Base-by-base conservation (phyloP, 2,888 invertebrate genomes). In the Scaptodrosophila latifasciaeformis region DNA sequence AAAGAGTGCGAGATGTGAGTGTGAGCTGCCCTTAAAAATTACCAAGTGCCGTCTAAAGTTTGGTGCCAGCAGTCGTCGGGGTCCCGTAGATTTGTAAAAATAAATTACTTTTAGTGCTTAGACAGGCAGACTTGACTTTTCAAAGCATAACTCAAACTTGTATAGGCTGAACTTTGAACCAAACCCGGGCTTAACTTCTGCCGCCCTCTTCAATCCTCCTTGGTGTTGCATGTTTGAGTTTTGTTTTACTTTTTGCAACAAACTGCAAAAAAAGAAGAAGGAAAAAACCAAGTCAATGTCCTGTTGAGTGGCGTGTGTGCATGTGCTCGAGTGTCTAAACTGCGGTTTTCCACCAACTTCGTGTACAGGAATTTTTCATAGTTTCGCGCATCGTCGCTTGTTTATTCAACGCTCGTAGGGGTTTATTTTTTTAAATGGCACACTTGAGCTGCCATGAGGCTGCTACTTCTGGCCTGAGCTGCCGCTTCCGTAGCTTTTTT, bases 271-370 rank as follows among this genome's bases (percentile, higher is more conserved):
- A 9, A 5, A 27, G 27, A 5, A 27, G 27, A 5, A 27, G 27
- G 27, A 5, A 27, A 27, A 5, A 69, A 66, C 66, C 61, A 69
- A 70, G 70, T 70, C 70, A 70, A 70, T 74, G 70, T 74, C 75
- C 70, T 74, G 62, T 65, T 49, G 70, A 70, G 70, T 50, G 19
- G 46, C 24, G 27, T 46, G 40, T 37, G 37, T 62, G 59, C 57
- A 62, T 74, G 65, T 65, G 70, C 70, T 70, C 54, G 70, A 69
- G 72, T 69, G 67, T 65, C 65, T 66, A 65, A n/a, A 67, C 70
- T 65, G 61, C 52, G 62, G 49, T 46, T 50, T 68, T 9, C 17
- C n/a, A n/a, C 19, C 43, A 2, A 6, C 46, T 9, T 27, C 21
- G 15, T 46, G 37, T 51, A 53, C 30, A n/a, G n/a, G n/a, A n/a